These are phyloP conservation scores for Pogonocherus hispidulus DNA, from an alignment of 2,888 invertebrate genomes.

Conservation along the genomic window DNA sequence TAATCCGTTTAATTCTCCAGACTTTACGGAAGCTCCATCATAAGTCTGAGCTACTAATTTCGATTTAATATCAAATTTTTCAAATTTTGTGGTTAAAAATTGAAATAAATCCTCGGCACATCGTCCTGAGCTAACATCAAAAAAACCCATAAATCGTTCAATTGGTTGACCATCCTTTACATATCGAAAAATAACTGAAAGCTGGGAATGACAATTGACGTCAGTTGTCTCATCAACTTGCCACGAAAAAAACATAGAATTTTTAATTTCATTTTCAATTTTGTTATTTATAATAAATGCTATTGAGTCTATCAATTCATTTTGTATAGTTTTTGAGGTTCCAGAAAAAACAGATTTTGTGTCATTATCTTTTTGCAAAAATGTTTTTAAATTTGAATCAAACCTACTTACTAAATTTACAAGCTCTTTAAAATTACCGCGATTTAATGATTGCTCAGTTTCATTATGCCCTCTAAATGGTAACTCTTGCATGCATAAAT, in stretches of 20 bases:
- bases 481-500: conserved; percentile 25
- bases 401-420: conserved; percentile 43
- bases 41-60: background rate
- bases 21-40: background rate
- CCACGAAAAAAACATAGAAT: conserved; percentile 37
- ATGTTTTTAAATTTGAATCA: conserved; percentile 9
- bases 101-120: conserved; percentile 3
- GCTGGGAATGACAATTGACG: conserved; percentile 47
- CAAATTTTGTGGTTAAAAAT: background rate
- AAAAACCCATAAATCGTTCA: conserved; percentile 58
- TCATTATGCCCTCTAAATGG: conserved; percentile 31
- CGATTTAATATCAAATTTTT: background rate
- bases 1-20: background rate
- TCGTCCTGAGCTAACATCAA: conserved; percentile 54
- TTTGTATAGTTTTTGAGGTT: conserved; percentile 42
- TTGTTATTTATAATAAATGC: conserved; percentile 13
- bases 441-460: conserved; percentile 29
- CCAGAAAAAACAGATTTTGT: conserved; percentile 33
- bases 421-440: conserved; percentile 34
- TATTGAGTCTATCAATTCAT: conserved; percentile 42
- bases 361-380: background rate
- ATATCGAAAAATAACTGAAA: conserved; percentile 57
- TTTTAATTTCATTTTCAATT: conserved; percentile 37
- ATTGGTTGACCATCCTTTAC: conserved; percentile 48
- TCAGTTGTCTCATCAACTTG: conserved; percentile 48